Evolutionary conservation across 2,888 invertebrate genomes (phyloP).

Genomic region (Caenorhabditis macrosperma): DNA sequence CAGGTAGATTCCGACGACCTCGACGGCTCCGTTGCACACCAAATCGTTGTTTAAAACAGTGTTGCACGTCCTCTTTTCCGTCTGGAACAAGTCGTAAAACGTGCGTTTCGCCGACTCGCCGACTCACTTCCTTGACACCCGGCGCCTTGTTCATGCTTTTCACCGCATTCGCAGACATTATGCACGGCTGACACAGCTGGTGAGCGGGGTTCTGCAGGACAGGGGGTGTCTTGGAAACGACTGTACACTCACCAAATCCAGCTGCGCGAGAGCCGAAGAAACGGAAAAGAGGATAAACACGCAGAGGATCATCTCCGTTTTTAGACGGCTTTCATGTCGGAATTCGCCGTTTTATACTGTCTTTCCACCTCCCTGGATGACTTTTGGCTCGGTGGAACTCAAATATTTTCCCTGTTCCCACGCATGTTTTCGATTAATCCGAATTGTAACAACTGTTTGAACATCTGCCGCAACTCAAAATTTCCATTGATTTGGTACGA

Average conservation of each 20-base stretch:
- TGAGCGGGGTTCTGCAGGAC: constrained; percentile 42
- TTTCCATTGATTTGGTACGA: not conserved
- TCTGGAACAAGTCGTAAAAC: constrained; percentile 16
- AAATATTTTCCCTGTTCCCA: not conserved
- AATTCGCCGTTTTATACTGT: constrained; percentile 6
- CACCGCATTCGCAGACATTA: constrained; percentile 17
- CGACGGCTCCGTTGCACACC: constrained; percentile 41
- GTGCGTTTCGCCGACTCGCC: not conserved
- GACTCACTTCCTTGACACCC: constrained; percentile 31
- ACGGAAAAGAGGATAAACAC: not conserved
- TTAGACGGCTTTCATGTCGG: not conserved
- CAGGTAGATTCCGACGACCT: constrained; percentile 39
- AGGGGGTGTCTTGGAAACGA: not conserved
- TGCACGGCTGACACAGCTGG: constrained; percentile 42
- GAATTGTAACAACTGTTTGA: not conserved
- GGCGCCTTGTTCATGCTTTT: constrained; percentile 40
- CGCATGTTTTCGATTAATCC: not conserved
- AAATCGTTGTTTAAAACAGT: constrained; percentile 28
- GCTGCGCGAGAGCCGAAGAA: not conserved
- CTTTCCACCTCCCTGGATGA: not conserved
- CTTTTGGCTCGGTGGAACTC: not conserved
- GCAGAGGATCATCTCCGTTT: not conserved
- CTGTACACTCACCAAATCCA: constrained; percentile 12
- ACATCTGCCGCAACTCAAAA: not conserved
- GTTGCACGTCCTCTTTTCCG: constrained; percentile 41